Evolutionary conservation across 2,113 vertebrate species (phyloP).

Genomic region (Microcebus griseorufus): DNA sequence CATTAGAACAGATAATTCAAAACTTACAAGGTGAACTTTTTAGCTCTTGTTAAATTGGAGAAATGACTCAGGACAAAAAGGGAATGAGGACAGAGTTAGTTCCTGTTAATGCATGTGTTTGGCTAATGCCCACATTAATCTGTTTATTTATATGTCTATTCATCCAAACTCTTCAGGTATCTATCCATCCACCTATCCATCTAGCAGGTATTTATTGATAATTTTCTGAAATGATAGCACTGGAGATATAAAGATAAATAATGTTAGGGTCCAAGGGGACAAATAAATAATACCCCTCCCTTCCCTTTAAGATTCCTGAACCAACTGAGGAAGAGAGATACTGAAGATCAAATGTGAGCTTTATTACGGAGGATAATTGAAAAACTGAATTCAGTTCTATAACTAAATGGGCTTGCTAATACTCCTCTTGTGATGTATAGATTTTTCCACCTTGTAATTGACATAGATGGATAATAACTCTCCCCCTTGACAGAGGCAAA

Average conservation of each 20-base stretch:
- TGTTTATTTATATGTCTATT: slow-evolving; percentile 4
- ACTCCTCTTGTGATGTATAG: not conserved
- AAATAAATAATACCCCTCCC: slow-evolving; percentile 26
- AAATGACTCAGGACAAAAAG: slow-evolving; percentile 31
- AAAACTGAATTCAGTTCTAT: slow-evolving; percentile 43
- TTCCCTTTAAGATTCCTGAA: not conserved
- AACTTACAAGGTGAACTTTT: slow-evolving; percentile 24
- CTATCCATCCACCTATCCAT: not conserved
- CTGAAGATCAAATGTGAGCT: slow-evolving; percentile 32
- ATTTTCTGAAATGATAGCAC: not conserved
- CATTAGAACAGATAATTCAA: slow-evolving; percentile 30
- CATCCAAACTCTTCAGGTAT: not conserved
- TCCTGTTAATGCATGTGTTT: not conserved
- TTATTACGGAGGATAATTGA: slow-evolving; percentile 36
- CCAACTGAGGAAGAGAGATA: not conserved
- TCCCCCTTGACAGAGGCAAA: not conserved
- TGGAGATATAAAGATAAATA: slow-evolving; percentile 43
- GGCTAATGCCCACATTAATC: not conserved
- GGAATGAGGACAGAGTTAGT: not conserved
- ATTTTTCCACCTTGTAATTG: slow-evolving; percentile 1
- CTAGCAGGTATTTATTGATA: not conserved
- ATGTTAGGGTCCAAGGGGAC: not conserved
- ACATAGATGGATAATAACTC: not conserved
- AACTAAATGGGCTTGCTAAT: slow-evolving; percentile 35
- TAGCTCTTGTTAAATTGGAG: slow-evolving; percentile 35